Conservation (phyloP, 2,888 invertebrate genomes). For the Papilio elwesi region DNA sequence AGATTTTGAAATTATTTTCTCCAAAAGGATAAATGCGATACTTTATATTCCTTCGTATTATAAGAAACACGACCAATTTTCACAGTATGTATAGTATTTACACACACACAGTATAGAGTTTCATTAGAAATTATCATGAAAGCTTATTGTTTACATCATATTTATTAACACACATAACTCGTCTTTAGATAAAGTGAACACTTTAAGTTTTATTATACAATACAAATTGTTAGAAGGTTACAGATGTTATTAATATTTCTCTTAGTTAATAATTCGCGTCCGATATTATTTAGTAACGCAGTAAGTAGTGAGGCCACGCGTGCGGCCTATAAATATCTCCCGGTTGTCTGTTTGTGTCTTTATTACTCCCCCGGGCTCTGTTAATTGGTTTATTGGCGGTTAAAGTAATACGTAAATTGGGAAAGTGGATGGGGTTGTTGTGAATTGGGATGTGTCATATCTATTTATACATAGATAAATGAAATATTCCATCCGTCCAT, state of each 20-base stretch:
- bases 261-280: neutral
- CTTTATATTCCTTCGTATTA: too few species aligned
- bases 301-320: conserved; percentile 1
- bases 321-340: conserved; percentile 18
- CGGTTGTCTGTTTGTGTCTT: conserved; percentile 7
- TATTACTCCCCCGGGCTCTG: conserved; percentile 17
- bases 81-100: too few species aligned
- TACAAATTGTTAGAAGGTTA: neutral
- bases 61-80: too few species aligned
- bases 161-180: too few species aligned
- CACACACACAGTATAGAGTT: too few species aligned
- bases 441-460: neutral
- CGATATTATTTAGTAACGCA: neutral
- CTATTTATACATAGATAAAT: too few species aligned
- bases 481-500: too few species aligned
- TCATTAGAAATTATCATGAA: too few species aligned
- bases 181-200: too few species aligned
- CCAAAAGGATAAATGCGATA: too few species aligned
- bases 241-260: neutral
- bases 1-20: too few species aligned
- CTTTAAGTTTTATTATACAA: neutral
- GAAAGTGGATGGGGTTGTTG: neutral
- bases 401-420: neutral
- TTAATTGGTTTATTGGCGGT: conserved; percentile 30
- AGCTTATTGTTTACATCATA: too few species aligned